These are phyloP conservation scores for Heteromurus nitidus DNA, from an alignment of 2,888 invertebrate genomes.

Conservation along the genomic window DNA sequence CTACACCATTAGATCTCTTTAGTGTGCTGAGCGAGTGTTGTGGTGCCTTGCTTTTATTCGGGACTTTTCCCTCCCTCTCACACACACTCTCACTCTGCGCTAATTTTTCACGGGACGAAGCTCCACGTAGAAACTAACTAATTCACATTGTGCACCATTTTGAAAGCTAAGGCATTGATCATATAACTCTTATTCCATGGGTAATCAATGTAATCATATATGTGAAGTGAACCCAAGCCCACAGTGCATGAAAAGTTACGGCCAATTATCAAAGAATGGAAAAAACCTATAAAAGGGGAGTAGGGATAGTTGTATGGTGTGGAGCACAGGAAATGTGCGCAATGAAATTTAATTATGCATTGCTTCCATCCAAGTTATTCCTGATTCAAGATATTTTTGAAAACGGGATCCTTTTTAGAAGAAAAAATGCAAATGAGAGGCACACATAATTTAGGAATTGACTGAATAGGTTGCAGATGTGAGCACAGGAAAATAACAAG, in stretches of 20 bases:
- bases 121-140: not conserved
- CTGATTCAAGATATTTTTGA: too few species aligned
- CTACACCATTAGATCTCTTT: constrained; percentile 37
- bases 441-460: too few species aligned
- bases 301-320: not conserved
- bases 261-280: not conserved
- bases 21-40: not conserved
- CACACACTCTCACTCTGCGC: not conserved
- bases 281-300: not conserved
- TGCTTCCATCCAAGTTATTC: not conserved
- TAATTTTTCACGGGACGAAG: not conserved
- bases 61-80: not conserved
- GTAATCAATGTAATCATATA: too few species aligned
- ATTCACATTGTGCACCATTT: not conserved
- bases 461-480: too few species aligned
- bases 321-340: not conserved
- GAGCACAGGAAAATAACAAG: too few species aligned
- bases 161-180: not conserved
- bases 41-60: not conserved
- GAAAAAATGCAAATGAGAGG: too few species aligned
- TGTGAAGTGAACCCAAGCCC: too few species aligned
- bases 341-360: not conserved
- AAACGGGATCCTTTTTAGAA: too few species aligned
- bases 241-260: constrained; percentile 3
- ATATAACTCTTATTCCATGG: constrained; percentile 2